Percentiles rank a stretch among this genome's conserved stretches.
Evolutionary conservation across 2,797 vertebrate species (phyloP).

Genomic region (Phylloscopus collybita): DNA sequence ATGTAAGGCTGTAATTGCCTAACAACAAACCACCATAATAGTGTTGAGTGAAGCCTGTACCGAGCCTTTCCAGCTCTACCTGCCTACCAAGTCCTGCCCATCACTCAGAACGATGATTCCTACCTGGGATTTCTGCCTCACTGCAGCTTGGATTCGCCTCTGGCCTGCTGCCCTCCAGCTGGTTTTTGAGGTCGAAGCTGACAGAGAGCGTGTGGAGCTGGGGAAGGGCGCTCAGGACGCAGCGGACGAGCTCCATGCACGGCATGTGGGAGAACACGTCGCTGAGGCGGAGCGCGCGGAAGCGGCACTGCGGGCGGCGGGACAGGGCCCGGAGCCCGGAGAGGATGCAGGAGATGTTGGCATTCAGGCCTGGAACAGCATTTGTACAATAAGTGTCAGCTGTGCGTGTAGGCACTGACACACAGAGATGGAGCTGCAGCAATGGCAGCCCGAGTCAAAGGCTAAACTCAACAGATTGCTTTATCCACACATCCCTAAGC

Average conservation of each 20-base stretch:
- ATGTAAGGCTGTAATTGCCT: not conserved
- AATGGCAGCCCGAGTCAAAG: rapidly evolving
- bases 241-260: slow-evolving; percentile 74
- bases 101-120: not conserved
- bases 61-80: not conserved
- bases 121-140: slow-evolving; percentile 78
- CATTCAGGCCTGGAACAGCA: slow-evolving; percentile 74
- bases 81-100: not conserved
- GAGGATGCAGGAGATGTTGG: slow-evolving; percentile 76
- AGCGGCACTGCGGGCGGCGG: slow-evolving; percentile 54
- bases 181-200: slow-evolving; percentile 80
- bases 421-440: not conserved
- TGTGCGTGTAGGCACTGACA: not conserved
- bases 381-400: slow-evolving; percentile 32
- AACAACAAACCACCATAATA: not conserved
- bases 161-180: slow-evolving; percentile 67
- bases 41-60: rapidly evolving
- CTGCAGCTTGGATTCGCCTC: slow-evolving; percentile 48
- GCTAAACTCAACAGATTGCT: not conserved
- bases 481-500: rapidly evolving
- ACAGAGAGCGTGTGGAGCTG: slow-evolving; percentile 72
- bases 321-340: slow-evolving; percentile 77
- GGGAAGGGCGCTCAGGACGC: slow-evolving; percentile 74
- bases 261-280: slow-evolving; percentile 79
- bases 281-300: slow-evolving; percentile 75